Evolutionary conservation across 2,113 vertebrate species (phyloP).

Genomic region (Mesoclemmys tuberculata): DNA sequence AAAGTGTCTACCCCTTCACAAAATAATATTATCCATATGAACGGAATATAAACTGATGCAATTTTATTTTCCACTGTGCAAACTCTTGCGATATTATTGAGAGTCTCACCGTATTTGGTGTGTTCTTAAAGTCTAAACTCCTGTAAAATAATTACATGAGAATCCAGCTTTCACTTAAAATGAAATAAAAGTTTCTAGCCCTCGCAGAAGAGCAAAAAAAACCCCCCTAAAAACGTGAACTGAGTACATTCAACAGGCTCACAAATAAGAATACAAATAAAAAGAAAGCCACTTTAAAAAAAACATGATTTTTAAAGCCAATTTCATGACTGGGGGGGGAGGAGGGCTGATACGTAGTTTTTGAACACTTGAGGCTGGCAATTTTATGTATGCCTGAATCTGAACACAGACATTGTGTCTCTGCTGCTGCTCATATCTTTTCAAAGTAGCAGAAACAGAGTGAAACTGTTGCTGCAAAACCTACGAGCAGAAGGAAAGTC

Average conservation of each 20-base stretch:
- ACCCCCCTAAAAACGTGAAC: constrained; percentile 17
- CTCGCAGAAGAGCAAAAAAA: constrained; percentile 10
- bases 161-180: constrained; percentile 40
- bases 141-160: not conserved
- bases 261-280: not conserved
- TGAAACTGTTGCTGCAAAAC: not conserved
- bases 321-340: not conserved
- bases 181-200: not conserved
- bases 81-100: constrained; percentile 3
- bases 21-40: constrained; percentile 23
- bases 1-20: constrained; percentile 15
- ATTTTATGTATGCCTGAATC: not conserved
- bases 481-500: not conserved
- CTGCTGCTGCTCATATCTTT: not conserved
- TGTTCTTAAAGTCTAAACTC: constrained; percentile 33
- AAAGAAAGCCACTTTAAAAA: not conserved
- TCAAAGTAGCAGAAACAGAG: not conserved
- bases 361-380: not conserved
- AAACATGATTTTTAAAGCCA: not conserved
- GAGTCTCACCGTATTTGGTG: constrained; percentile 25
- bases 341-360: not conserved
- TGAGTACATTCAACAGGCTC: not conserved
- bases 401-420: not conserved
- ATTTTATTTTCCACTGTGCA: not conserved
- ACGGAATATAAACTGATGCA: not conserved